These are phyloP conservation scores for Cebus imitator DNA, from an alignment of 2,113 vertebrate genomes.

Conservation along the genomic window DNA sequence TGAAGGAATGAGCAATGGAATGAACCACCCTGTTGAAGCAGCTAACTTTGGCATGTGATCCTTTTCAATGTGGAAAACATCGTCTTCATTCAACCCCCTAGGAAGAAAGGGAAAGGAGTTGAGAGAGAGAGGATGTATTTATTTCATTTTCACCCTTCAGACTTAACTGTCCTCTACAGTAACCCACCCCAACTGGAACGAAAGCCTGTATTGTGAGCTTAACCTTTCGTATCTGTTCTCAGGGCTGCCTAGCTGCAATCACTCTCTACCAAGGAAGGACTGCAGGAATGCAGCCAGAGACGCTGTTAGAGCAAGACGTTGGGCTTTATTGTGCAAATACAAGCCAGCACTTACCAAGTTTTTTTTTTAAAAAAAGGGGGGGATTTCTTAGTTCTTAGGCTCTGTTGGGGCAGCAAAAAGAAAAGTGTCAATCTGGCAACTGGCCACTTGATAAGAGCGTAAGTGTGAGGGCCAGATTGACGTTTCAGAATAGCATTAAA, in stretches of 20 bases:
- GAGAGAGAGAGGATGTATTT: background rate
- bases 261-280: background rate
- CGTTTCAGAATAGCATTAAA: background rate
- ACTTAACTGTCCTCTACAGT: background rate
- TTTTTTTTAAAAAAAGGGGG: background rate
- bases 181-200: background rate
- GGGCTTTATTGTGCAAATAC: background rate
- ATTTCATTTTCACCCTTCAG: background rate
- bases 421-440: background rate
- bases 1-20: no score
- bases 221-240: background rate
- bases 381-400: background rate
- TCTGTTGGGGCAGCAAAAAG: background rate
- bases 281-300: slow-evolving; percentile 35
- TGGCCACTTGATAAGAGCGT: background rate
- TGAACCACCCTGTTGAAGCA: background rate
- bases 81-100: background rate
- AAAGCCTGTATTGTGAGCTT: background rate
- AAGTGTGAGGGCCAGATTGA: background rate
- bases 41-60: background rate
- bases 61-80: background rate
- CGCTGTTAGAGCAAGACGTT: slow-evolving; percentile 26
- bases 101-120: background rate
- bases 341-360: background rate
- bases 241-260: background rate